Evolutionary conservation across 2,888 invertebrate genomes (phyloP).

Genomic region (Dinocampus coccinellae): DNA sequence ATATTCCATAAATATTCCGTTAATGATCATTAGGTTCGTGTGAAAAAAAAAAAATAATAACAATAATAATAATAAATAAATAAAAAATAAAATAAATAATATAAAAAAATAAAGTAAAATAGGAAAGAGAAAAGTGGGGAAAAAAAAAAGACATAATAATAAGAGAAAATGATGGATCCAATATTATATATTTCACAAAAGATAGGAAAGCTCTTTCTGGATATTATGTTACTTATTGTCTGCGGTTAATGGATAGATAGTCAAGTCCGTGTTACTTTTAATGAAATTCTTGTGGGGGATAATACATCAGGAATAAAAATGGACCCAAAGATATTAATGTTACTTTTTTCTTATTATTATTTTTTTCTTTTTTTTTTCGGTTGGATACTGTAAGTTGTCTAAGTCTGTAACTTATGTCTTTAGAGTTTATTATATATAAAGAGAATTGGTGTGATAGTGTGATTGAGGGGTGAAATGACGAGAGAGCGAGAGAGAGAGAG

Average conservation of each 20-base stretch:
- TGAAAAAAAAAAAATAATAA: background rate
- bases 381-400: too few relatives aligned
- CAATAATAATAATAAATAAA: too few relatives aligned
- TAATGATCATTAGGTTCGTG: background rate
- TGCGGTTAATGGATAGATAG: background rate
- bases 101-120: too few relatives aligned
- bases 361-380: too few relatives aligned
- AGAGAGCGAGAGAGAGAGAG: too few relatives aligned
- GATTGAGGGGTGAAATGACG: too few relatives aligned
- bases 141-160: background rate
- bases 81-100: too few relatives aligned
- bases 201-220: background rate
- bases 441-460: too few relatives aligned
- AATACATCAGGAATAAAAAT: background rate
- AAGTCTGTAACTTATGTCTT: too few relatives aligned
- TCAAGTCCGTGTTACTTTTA: background rate
- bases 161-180: background rate
- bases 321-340: background rate
- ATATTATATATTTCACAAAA: background rate
- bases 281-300: background rate
- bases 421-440: too few relatives aligned
- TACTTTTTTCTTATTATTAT: too few relatives aligned
- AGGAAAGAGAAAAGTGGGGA: background rate
- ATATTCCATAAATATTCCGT: conserved; percentile 34
- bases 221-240: conserved; percentile 5